Conservation (phyloP, 2,797 vertebrate genomes). For the Pangasius macronema region DNA sequence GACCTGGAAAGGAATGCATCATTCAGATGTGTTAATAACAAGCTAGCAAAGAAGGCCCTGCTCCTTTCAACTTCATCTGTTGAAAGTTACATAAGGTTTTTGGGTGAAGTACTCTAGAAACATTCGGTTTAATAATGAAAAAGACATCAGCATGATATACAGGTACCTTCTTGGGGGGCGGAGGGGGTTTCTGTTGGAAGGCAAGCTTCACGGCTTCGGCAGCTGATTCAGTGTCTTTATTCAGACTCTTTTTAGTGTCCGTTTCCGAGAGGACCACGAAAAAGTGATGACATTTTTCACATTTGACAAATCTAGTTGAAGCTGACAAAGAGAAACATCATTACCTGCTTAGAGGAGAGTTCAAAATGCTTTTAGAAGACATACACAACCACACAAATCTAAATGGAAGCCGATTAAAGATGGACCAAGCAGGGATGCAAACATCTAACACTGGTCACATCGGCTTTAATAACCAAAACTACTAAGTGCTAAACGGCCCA, state of each 20-base stretch:
- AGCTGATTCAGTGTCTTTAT: constrained; percentile 85
- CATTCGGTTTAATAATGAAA: background rate
- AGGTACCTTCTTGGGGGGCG: constrained; percentile 85
- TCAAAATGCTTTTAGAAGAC: background rate
- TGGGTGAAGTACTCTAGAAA: background rate
- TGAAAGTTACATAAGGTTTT: background rate
- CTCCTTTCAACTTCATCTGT: background rate
- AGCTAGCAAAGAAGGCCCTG: background rate
- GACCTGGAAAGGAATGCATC: background rate
- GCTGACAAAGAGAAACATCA: constrained; percentile 59
- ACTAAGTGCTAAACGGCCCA: background rate
- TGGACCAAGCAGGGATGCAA: background rate
- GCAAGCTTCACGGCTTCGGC: constrained; percentile 87
- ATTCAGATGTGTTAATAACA: background rate
- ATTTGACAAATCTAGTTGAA: constrained; percentile 89
- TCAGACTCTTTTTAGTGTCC: constrained; percentile 86
- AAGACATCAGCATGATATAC: background rate
- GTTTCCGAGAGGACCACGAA: constrained; percentile 88
- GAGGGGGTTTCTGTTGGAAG: constrained; percentile 88
- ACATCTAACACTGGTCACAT: background rate
- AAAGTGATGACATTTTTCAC: constrained; percentile 90
- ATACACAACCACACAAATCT: background rate
- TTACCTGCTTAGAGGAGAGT: background rate
- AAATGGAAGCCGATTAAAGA: background rate
- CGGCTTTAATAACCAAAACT: background rate